These are phyloP conservation scores for Urocolius indicus DNA, from an alignment of 2,113 vertebrate genomes.

Conservation along the genomic window DNA sequence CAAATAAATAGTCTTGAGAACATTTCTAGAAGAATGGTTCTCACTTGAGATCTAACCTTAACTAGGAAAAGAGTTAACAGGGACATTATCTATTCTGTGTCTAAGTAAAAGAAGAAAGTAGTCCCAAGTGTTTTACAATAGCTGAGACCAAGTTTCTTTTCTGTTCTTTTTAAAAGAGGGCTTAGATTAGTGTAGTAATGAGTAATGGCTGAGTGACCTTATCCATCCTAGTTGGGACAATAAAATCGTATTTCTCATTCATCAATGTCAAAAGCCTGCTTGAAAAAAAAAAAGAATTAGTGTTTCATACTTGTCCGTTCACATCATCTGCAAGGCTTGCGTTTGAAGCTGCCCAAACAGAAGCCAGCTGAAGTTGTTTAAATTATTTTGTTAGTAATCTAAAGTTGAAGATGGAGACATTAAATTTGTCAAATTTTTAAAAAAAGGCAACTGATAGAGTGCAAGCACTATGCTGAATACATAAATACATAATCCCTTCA, in stretches of 20 bases:
- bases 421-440: not conserved
- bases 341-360: not conserved
- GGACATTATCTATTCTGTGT: not conserved
- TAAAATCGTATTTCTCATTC: constrained; percentile 14
- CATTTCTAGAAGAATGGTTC: not conserved
- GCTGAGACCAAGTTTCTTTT: not conserved
- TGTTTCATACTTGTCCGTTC: not conserved
- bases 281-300: not conserved
- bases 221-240: not conserved
- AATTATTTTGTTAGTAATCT: not conserved
- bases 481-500: not conserved
- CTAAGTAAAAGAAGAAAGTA: not conserved
- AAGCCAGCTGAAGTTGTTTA: not conserved
- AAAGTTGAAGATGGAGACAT: not conserved
- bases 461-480: not conserved
- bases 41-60: not conserved
- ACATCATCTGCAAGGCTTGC: not conserved
- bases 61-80: not conserved
- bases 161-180: not conserved
- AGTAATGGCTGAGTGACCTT: not conserved
- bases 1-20: not conserved
- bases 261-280: not conserved
- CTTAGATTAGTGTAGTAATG: not conserved
- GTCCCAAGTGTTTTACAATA: not conserved
- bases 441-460: not conserved